Base-by-base conservation (phyloP, 2,113 vertebrate species). In the Pomatostomus ruficeps region DNA sequence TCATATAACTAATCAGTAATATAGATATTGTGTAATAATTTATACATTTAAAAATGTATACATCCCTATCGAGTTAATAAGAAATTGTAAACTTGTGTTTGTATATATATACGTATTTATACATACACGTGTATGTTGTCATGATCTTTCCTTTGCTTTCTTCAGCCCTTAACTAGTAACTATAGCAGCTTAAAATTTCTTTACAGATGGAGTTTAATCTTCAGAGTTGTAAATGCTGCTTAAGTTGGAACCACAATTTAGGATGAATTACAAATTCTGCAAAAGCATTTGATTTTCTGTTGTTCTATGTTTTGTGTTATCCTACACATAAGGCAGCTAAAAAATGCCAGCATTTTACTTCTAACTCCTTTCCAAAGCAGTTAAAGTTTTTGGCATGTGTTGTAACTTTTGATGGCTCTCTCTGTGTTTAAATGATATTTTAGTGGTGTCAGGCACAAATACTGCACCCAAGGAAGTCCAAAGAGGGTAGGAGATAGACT, bases 21-120 rank as follows among this genome's bases (percentile, higher is more conserved):
- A 36, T 15, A 45, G 5, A n/a, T 29, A 52, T 46, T 22, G 3
- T 31, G 18, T 35, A 35, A 19, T 11, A 54, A 12, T 46, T 52
- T 18, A 18, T 45, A 40, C 17, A 35, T 52, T 12, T 59, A 21
- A 24, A 59, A 36, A 42, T 49, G 2, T 11, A 48, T 66, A 48
- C 78, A 52, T n/a, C 24, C 12, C 3, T 62, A 40, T 2, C n/a
- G 26, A 59, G 25, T 85, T 57, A 13, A 13, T 40, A 28, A 28
- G 12, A 10, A 76, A 76, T 63, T 33, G 2, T 10, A 68, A 36
- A 42, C 13, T 11, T 29, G 2, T 43, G 2, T 58, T 2, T 54
- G 1, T 23, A 0, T 16, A 4, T 28, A 6, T 22, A 3, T 23
- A 8, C 19, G 9, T 33, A 7, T 18, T 3, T 29, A 17, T 11